Evolutionary conservation across 2,113 vertebrate species (phyloP).

Genomic region (Cottus gobio): DNA sequence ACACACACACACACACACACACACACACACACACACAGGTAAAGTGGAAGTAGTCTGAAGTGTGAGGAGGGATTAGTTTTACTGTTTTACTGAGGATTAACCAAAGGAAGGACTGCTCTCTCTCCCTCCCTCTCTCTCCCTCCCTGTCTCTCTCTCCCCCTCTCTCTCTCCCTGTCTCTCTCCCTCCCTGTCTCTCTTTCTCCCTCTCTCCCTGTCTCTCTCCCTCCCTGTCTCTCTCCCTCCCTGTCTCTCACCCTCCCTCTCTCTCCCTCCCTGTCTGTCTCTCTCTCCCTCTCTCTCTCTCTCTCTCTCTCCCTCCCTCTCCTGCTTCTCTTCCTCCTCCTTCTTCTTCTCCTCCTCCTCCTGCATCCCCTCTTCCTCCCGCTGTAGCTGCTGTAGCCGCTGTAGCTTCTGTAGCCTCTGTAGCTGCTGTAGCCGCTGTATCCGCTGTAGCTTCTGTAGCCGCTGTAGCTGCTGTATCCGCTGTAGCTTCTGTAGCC

Average conservation of each 20-base stretch:
- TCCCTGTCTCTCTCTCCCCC: constrained; percentile 1
- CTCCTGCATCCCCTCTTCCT: too few relatives aligned
- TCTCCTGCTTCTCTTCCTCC: too few relatives aligned
- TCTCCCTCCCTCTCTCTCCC: background rate
- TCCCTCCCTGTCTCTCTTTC: background rate
- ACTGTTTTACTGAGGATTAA: constrained; percentile 74
- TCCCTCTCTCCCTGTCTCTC: background rate
- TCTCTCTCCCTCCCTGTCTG: too few relatives aligned
- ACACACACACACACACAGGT: background rate
- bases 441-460: too few relatives aligned
- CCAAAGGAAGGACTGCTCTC: constrained; percentile 56
- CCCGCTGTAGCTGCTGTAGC: too few relatives aligned
- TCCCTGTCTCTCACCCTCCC: constrained; percentile 24
- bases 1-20: constrained; percentile 2
- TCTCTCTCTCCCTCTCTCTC: constrained; percentile 37
- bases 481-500: too few relatives aligned
- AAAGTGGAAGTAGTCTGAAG: constrained; percentile 9
- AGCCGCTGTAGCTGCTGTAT: too few relatives aligned
- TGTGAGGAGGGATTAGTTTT: constrained; percentile 68
- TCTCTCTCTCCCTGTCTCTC: constrained; percentile 7
- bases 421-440: too few relatives aligned
- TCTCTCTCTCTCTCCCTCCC: too few relatives aligned
- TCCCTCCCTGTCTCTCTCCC: background rate
- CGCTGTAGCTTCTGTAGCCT: too few relatives aligned
- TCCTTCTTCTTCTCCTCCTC: too few relatives aligned